A percentile compares a stretch with the other conserved stretches of the same genome.
Conservation (phyloP, 2,113 vertebrate genomes). For the Drymodes brunneopygia region DNA sequence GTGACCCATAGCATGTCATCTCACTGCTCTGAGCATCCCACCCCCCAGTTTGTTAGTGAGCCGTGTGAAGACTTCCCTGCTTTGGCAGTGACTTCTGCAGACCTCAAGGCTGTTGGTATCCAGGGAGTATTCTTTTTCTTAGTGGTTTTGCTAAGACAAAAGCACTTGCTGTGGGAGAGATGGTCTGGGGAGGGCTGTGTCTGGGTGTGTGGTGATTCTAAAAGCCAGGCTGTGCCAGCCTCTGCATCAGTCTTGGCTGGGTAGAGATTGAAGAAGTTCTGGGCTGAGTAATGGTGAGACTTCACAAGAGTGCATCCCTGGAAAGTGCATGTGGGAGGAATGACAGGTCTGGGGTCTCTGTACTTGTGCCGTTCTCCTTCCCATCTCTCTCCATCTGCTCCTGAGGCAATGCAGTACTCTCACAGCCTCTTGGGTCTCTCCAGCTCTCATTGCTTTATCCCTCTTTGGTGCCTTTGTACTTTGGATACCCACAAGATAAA, state of each 20-base stretch:
- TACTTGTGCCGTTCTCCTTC: neutral
- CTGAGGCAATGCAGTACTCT: neutral
- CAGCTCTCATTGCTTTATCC: neutral
- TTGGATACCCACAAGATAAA: neutral
- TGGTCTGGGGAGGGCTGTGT: neutral
- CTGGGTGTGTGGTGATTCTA: neutral
- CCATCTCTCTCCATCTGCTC: neutral
- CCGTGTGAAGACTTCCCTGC: neutral
- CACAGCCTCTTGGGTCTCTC: neutral
- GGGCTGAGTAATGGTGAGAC: neutral
- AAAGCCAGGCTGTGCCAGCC: neutral
- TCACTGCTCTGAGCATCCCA: neutral
- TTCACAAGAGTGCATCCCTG: neutral
- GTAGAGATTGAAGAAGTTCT: neutral
- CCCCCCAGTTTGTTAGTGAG: neutral
- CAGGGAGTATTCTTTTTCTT: neutral
- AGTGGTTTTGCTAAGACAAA: neutral
- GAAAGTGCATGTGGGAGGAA: neutral
- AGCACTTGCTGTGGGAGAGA: neutral
- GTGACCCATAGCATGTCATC: fast-evolving
- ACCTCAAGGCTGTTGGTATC: neutral
- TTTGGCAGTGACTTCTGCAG: neutral
- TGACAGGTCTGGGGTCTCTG: fast-evolving
- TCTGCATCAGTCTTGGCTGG: neutral
- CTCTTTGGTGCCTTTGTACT: neutral